A percentile compares a stretch with the other conserved stretches of the same genome.
phyloP scores from a whole-genome alignment of 2,888 invertebrate genomes.

The Aradus depressus region DNA sequence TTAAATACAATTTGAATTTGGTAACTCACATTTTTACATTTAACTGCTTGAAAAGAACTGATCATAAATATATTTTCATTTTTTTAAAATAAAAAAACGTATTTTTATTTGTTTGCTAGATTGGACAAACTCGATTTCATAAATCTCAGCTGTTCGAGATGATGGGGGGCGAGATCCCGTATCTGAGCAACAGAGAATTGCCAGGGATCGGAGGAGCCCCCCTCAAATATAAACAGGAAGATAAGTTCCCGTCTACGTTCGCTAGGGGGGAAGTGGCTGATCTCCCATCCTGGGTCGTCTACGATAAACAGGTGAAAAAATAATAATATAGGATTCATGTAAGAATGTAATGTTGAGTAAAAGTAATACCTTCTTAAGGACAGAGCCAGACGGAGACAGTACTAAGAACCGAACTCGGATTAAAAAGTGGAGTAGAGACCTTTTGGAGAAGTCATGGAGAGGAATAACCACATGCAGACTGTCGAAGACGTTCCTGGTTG shows the following conservation, averaged over 20 bases:
- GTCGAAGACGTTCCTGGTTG: too few species aligned
- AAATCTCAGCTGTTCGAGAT: constrained; percentile 51
- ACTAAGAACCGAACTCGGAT: too few species aligned
- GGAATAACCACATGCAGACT: too few species aligned
- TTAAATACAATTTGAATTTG: too few species aligned
- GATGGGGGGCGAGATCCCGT: constrained; percentile 45
- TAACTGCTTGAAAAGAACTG: too few species aligned
- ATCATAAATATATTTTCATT: too few species aligned
- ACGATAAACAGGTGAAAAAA: constrained; percentile 63
- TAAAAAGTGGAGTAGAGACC: too few species aligned
- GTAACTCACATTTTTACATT: too few species aligned
- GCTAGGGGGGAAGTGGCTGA: constrained; percentile 62
- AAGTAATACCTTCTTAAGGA: too few species aligned
- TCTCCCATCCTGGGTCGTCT: constrained; percentile 74
- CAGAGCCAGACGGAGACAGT: not conserved
- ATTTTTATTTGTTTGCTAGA: constrained; percentile 39
- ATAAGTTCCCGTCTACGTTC: constrained; percentile 57
- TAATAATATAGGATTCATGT: not conserved
- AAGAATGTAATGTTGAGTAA: too few species aligned
- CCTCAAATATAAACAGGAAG: constrained; percentile 40
- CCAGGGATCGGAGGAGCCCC: constrained; percentile 49
- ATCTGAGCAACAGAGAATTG: constrained; percentile 50
- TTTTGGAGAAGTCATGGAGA: too few species aligned
- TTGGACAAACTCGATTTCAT: constrained; percentile 52
- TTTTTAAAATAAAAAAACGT: too few species aligned